These are phyloP conservation scores for Chiroxiphia lanceolata DNA, from an alignment of 2,797 vertebrate species.

Conservation along the genomic window DNA sequence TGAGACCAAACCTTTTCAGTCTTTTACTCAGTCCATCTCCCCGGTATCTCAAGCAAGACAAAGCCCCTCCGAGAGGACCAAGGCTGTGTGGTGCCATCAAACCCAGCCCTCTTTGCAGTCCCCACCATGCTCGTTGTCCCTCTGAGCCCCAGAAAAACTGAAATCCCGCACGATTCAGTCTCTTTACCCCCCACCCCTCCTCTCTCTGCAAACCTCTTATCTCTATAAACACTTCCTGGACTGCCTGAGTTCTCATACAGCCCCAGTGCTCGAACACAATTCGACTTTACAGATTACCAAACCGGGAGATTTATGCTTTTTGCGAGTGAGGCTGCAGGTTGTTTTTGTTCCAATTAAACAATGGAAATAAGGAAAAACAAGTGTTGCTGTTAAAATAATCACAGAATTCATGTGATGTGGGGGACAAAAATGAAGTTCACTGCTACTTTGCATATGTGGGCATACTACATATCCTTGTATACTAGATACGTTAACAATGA, in stretches of 20 bases:
- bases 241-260: conserved; percentile 48
- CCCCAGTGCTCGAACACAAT: conserved; percentile 25
- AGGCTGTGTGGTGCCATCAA: background rate
- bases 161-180: conserved; percentile 7
- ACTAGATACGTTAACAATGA: background rate
- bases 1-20: background rate
- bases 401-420: background rate
- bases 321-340: background rate
- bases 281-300: background rate
- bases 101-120: background rate
- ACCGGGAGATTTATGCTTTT: conserved; percentile 60
- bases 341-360: conserved; percentile 66
- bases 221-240: conserved; percentile 55
- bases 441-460: background rate
- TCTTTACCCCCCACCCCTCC: background rate
- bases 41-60: background rate
- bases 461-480: background rate
- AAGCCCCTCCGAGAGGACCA: background rate
- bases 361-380: conserved; percentile 53
- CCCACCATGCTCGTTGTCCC: rapidly evolving
- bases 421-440: background rate
- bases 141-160: background rate
- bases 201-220: conserved; percentile 28
- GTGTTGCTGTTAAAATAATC: conserved; percentile 2
- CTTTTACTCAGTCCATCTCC: background rate